Evolutionary conservation across 2,113 vertebrate genomes (phyloP).

Genomic region (Hiodon alosoides): DNA sequence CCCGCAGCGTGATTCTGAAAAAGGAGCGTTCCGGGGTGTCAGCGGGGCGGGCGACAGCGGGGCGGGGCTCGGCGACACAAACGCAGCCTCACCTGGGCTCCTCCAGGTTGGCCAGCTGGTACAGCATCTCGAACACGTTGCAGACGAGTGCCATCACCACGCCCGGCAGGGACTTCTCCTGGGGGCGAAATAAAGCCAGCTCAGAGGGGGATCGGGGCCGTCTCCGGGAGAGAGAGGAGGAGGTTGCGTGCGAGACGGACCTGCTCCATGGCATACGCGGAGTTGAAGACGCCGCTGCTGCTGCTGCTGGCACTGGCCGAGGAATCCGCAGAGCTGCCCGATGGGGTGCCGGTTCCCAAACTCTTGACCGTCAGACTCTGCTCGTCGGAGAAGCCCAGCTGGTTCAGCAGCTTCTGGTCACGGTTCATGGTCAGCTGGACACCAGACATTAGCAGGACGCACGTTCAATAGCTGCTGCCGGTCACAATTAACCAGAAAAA

Average conservation of each 20-base stretch:
- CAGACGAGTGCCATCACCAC: slow-evolving; percentile 97
- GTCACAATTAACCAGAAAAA: neutral
- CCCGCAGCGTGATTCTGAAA: slow-evolving; percentile 87
- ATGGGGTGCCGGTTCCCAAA: slow-evolving; percentile 89
- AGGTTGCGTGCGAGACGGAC: slow-evolving; percentile 42
- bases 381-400: slow-evolving; percentile 91
- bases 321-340: slow-evolving; percentile 86
- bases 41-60: neutral
- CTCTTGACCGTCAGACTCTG: slow-evolving; percentile 93
- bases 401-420: slow-evolving; percentile 96
- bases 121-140: slow-evolving; percentile 98
- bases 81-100: slow-evolving; percentile 76
- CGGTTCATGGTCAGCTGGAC: slow-evolving; percentile 89
- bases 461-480: neutral
- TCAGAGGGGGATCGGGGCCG: neutral
- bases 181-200: slow-evolving; percentile 31
- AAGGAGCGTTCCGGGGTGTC: slow-evolving; percentile 24
- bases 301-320: slow-evolving; percentile 81
- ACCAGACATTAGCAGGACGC: neutral
- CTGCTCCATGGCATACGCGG: slow-evolving; percentile 94
- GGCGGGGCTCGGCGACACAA: neutral
- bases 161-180: slow-evolving; percentile 97
- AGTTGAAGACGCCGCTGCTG: slow-evolving; percentile 79
- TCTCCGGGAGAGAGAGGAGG: neutral
- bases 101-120: slow-evolving; percentile 94